Conservation (phyloP, 2,888 invertebrate genomes). For the Carabus problematicus region DNA sequence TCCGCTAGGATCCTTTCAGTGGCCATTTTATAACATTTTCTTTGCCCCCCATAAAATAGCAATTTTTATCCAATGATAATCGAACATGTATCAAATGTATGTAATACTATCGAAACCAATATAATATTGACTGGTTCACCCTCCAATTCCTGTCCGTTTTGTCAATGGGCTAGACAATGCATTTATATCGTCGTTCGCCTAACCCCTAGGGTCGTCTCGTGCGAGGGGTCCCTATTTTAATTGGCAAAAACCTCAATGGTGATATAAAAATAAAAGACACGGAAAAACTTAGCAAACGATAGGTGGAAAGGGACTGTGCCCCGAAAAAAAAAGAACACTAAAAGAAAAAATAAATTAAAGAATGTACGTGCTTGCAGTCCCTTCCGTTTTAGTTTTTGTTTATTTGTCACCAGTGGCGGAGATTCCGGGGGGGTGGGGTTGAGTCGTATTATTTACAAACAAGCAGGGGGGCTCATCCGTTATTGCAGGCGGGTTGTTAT, state of each 20-base stretch:
- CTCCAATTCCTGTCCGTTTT: conserved; percentile 41
- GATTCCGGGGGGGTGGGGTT: conserved; percentile 8
- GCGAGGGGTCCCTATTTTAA: conserved; percentile 54
- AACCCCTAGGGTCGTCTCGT: conserved; percentile 11
- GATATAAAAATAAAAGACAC: conserved; percentile 56
- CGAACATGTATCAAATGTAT: conserved; percentile 23
- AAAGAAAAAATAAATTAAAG: conserved; percentile 49
- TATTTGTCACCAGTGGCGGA: conserved; percentile 15
- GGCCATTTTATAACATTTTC: neutral
- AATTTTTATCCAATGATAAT: conserved; percentile 11
- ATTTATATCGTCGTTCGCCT: conserved; percentile 47
- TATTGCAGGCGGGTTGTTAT: conserved; percentile 47
- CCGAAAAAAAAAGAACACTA: conserved; percentile 47
- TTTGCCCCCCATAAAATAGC: neutral
- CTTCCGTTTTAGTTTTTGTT: conserved; percentile 44
- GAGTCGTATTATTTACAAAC: too few relatives aligned
- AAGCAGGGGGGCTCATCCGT: conserved; percentile 41
- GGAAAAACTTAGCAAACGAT: conserved; percentile 54
- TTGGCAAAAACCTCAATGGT: conserved; percentile 59
- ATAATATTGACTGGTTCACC: conserved; percentile 40
- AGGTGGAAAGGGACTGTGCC: conserved; percentile 56
- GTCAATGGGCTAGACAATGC: conserved; percentile 48
- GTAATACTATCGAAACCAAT: conserved; percentile 37
- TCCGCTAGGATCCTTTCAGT: neutral
- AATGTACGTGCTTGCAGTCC: conserved; percentile 44